Evolutionary conservation across 1,140 invertebrate genomes (phyloP), one percentile per base, ranked within the genome.

Genomic region (Hypothenemus hampei): DNA sequence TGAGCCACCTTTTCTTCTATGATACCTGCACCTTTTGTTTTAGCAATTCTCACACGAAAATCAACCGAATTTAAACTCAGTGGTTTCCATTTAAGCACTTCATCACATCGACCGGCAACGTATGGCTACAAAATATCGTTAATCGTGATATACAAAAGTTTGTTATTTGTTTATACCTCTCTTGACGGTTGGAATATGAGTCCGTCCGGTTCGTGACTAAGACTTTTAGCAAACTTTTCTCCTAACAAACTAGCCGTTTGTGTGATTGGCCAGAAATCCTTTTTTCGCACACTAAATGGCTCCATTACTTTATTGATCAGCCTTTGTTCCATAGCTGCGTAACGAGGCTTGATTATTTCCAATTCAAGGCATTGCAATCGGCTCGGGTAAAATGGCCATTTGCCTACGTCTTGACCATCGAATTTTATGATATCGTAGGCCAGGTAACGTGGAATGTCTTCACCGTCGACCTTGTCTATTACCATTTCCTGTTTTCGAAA

Each of bases 71-170:
- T 98, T 65, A 93, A 78, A 24, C 85, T 79, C 3, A 84, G 77
- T 0, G 97, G 97, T 74, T 99, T 99, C 97, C 97, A 99, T 73
- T 99, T 99, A 1, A 99, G 72, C 0, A 97, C 89, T 35, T 84
- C 79, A n/a, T 76, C 69, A 69, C 88, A 95, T 8, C 79, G 74
- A 1, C 97, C 97, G 23, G 85, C 66, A n/a, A 77, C 73, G 70
- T 98, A 99, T 0, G 84, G 81, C 81, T 93, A 72, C 15, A 80
- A 59, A 60, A 61, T 39, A 39, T 29, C 1, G 29, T 43, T 43
- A 3, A 21, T 2, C 26, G 10, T 31, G 3, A 2, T 1, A 31
- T 13, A 11, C 13, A 13, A 8, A 1, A 1, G 26, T 31, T 11
- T 13, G 10, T 31, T 31, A 11, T 3, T 11, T 31, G 26, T 23